Base-by-base conservation (phyloP, 2,797 vertebrate genomes). In the Danio kyathit region DNA sequence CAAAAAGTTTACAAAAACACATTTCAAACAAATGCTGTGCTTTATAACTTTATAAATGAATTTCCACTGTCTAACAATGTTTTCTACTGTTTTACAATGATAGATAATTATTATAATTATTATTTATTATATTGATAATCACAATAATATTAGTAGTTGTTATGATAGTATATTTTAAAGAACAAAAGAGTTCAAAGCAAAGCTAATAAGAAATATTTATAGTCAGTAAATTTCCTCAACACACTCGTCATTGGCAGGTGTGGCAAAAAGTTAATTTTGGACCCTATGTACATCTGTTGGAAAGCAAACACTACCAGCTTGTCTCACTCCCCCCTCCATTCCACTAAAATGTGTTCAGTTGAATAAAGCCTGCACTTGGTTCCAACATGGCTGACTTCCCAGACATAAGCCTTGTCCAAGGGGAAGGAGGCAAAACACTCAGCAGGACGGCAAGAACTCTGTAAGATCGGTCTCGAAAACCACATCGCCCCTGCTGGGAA, bases 261-360 rank as follows among this genome's bases (percentile, higher is more conserved):
- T 40, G 19, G 21, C 1, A 19, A 38, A 76, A 74, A 61, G 56
- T 74, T 7, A 0, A 75, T 41, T 17, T 21, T 16, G 21, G 48
- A 40, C 29, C 48, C 48, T 0, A 12, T 52, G 46, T 69, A n/a
- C 21, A 65, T 43, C 61, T 16, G 7, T 7, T 65, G 12, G 17
- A 65, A 11, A 76, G 48, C 40, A 56, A 56, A 66, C 29, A 52
- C 60, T 48, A 88, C 86, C 82, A 75, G 83, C 84, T 83, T 84
- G 88, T 80, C 73, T 90, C 82, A 87, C 88, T 90, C 87, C 80
- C 83, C 51, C 72, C 70, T 90, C 86, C 81, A 82, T 43, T 66
- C 73, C 70, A 54, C 67, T 43, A 83, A 76, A 81, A 78, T 86
- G 80, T 76, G 78, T 79, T 78, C 82, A n/a, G 66, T 54, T 81